Conservation (phyloP, 2,888 invertebrate genomes). For the Balanococcus diminutus region DNA sequence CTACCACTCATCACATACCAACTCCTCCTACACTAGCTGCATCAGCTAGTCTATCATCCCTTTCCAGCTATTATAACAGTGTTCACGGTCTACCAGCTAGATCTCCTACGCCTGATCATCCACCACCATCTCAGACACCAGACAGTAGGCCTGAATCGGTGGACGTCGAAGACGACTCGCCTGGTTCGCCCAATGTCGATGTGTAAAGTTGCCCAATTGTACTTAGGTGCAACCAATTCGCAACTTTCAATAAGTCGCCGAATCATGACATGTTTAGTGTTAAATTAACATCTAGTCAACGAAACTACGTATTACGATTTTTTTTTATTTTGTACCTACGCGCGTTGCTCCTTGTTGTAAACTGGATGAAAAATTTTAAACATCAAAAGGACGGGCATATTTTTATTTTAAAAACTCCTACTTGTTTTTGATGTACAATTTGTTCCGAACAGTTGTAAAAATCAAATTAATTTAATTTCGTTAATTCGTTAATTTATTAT, state of each 20-base stretch:
- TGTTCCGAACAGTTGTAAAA: slow-evolving; percentile 34
- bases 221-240: neutral
- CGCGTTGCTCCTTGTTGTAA: neutral
- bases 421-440: slow-evolving; percentile 40
- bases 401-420: neutral
- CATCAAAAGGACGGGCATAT: neutral
- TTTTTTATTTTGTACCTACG: slow-evolving; percentile 22
- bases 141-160: slow-evolving; percentile 59
- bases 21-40: slow-evolving; percentile 57
- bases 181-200: slow-evolving; percentile 58
- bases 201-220: slow-evolving; percentile 53
- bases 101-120: slow-evolving; percentile 58
- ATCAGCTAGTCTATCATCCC: slow-evolving; percentile 56
- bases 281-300: slow-evolving; percentile 43
- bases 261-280: slow-evolving; percentile 33
- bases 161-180: slow-evolving; percentile 59
- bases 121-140: slow-evolving; percentile 58
- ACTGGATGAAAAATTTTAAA: neutral
- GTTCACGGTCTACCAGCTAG: slow-evolving; percentile 58
- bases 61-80: slow-evolving; percentile 59
- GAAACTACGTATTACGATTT: slow-evolving; percentile 15
- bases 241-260: slow-evolving; percentile 2
- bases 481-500: neutral
- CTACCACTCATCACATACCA: slow-evolving; percentile 57
- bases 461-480: slow-evolving; percentile 35